Evolutionary conservation across 1,140 invertebrate species (phyloP).

Genomic region (Ceratitis capitata): DNA sequence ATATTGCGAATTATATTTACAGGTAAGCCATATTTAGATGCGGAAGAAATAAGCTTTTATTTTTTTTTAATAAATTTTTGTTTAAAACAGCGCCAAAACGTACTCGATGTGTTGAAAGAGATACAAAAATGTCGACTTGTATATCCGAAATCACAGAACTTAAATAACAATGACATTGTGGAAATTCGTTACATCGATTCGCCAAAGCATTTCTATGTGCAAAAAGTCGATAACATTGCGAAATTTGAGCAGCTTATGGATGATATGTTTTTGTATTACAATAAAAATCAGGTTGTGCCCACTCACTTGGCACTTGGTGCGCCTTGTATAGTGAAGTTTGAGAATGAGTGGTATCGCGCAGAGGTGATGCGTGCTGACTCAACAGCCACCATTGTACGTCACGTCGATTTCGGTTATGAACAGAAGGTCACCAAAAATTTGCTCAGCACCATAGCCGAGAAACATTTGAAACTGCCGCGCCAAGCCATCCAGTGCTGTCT

Average conservation of each 20-base stretch:
- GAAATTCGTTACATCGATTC: constrained; percentile 77
- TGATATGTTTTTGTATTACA: constrained; percentile 60
- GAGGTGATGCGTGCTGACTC: constrained; percentile 67
- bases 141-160: constrained; percentile 68
- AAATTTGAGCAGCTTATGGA: constrained; percentile 67
- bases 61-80: too few relatives aligned
- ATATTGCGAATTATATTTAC: constrained; percentile 72
- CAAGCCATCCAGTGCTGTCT: constrained; percentile 79
- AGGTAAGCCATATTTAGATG: constrained; percentile 55
- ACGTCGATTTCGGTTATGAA: constrained; percentile 84
- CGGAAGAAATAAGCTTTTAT: background rate
- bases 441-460: constrained; percentile 72
- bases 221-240: constrained; percentile 70
- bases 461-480: constrained; percentile 73
- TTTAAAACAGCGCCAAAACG: constrained; percentile 53
- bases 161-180: constrained; percentile 69
- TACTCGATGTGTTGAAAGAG: constrained; percentile 66
- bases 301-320: constrained; percentile 69
- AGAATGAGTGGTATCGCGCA: constrained; percentile 80
- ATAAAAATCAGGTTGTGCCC: constrained; percentile 63
- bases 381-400: constrained; percentile 57
- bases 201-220: constrained; percentile 77
- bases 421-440: constrained; percentile 70
- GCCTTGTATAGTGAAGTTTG: constrained; percentile 79
- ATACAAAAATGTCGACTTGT: constrained; percentile 65